Evolutionary conservation across 2,113 vertebrate genomes (phyloP).

Genomic region (Gadus chalcogrammus): DNA sequence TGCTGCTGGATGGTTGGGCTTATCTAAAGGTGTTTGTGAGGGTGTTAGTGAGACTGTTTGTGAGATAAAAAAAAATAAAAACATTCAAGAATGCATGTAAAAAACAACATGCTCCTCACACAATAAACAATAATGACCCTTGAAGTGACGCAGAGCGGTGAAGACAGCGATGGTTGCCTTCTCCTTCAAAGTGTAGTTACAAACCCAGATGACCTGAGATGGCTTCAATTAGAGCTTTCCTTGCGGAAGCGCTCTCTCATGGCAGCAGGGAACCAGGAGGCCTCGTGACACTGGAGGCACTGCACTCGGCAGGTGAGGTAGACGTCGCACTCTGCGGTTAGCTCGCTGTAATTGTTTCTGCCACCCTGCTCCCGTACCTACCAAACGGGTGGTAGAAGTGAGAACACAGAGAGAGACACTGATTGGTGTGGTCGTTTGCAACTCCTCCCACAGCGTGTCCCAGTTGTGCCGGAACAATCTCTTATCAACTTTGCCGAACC

Average conservation of each 20-base stretch:
- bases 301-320: conserved; percentile 37
- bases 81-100: too few relatives aligned
- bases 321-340: conserved; percentile 13
- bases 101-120: too few relatives aligned
- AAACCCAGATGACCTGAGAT: conserved; percentile 24
- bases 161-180: too few relatives aligned
- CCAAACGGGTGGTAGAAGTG: conserved; percentile 23
- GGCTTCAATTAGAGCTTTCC: conserved; percentile 49
- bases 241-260: conserved; percentile 19
- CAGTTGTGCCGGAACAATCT: too few relatives aligned
- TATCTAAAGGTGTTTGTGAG: too few relatives aligned
- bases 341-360: conserved; percentile 37
- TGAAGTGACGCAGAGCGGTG: too few relatives aligned
- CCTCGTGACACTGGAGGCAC: conserved; percentile 40
- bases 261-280: conserved; percentile 33
- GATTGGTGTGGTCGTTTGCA: conserved; percentile 19
- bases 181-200: conserved; percentile 5
- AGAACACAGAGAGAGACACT: conserved; percentile 17
- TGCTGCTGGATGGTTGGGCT: too few relatives aligned
- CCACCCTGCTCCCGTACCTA: conserved; percentile 23
- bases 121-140: too few relatives aligned
- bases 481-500: conserved; percentile 14
- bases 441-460: not conserved
- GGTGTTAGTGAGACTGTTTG: too few relatives aligned
- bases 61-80: too few relatives aligned